Percentiles rank a stretch among this genome's conserved stretches.
phyloP scores from a whole-genome alignment of 2,888 invertebrate species.

The Gibbula magus region DNA sequence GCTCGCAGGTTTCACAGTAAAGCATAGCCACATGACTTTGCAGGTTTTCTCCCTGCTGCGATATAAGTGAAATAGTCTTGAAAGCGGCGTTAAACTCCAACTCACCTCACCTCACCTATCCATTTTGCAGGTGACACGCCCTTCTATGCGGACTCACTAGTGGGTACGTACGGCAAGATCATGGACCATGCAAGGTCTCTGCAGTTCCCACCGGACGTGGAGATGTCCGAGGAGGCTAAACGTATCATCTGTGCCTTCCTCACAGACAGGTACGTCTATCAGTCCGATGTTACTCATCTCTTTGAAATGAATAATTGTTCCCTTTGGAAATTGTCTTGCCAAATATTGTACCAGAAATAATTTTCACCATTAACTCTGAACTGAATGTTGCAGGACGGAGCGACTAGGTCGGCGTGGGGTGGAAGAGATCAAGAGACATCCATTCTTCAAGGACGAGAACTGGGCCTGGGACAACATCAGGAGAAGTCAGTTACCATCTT shows the following conservation, averaged over 20 bases:
- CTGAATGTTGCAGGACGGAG: constrained; percentile 79
- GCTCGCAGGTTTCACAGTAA: no score
- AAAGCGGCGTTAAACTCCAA: no score
- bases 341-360: no score
- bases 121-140: constrained; percentile 86
- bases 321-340: no score
- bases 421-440: constrained; percentile 94
- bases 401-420: constrained; percentile 94
- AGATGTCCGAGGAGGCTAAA: constrained; percentile 85
- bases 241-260: constrained; percentile 93
- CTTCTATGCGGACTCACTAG: constrained; percentile 98
- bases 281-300: no score
- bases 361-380: no score
- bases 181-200: constrained; percentile 99
- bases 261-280: constrained; percentile 84
- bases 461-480: constrained; percentile 98
- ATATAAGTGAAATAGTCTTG: no score
- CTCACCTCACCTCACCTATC: no score
- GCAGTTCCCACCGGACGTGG: constrained; percentile 92
- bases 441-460: constrained; percentile 96
- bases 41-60: no score
- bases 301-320: no score
- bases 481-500: constrained; percentile 80
- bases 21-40: no score
- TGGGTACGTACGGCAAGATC: constrained; percentile 98